Base-by-base conservation (phyloP, 53 echinoderm and acorn worm genomes). In the Holothuria scabra region DNA sequence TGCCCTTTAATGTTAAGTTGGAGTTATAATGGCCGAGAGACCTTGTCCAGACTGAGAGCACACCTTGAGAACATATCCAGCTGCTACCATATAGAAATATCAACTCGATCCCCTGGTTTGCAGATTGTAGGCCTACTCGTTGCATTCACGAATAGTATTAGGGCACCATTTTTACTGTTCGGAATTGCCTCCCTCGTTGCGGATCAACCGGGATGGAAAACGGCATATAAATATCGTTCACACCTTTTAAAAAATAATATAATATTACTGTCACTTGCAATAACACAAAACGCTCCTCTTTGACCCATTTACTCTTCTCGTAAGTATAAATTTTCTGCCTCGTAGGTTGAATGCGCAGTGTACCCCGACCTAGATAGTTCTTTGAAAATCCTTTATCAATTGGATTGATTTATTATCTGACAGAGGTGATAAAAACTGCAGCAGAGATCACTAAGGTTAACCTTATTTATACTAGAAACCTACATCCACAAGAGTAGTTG, bases 321-420 rank as follows among this genome's bases (percentile, higher is more conserved):
- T 72, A 46, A 23, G 48, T 72, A 72, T 72, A 72, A 72, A 72
- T 72, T 72, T 72, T 48, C 72, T 48, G 4, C 49, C 26, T 25
- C 72, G 48, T 44, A 48, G 69, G 69, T 41, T 37, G 69, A 30
- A 72, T 72, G 72, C 72, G 72, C 72, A 72, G 48, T 44, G 72
- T 25, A 72, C 72, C 72, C 72, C 72, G 72, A 72, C 72, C 72
- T 72, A 72, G 72, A 72, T 72, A 72, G 44, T 72, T 48, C 48
- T 72, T 69, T 72, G 26, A n/a, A 44, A 46, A 20, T 6, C 72
- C 37, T 46, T 72, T 46, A 72, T 72, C 72, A 72, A 69, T 72
- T 72, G 72, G 72, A 72, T 72, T 72, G 72, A 72, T 72, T 72
- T 72, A 72, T 72, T 72, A 48, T 72, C 72, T 72, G 46, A 44